A percentile compares a stretch with the other conserved stretches of the same genome.
Conservation (phyloP, 1,140 invertebrate genomes). For the Lepidurus apus region DNA sequence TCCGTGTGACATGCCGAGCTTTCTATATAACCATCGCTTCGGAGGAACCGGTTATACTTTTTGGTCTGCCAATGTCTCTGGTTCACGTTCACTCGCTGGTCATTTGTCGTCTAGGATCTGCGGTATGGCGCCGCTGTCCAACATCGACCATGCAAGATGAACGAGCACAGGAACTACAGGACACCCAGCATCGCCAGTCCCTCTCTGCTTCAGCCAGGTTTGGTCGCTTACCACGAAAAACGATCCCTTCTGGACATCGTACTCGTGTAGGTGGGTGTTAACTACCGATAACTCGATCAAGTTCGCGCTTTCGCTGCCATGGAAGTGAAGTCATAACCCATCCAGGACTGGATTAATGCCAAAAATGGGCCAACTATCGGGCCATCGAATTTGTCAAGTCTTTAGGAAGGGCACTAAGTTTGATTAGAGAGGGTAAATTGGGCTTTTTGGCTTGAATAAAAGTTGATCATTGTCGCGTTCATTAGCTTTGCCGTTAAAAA, state of each 20-base stretch:
- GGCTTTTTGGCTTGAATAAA: neutral
- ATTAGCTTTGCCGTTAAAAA: conserved; percentile 2
- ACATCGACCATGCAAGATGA: conserved; percentile 17
- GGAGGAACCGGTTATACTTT: neutral
- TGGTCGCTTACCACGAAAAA: neutral
- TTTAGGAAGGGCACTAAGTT: neutral
- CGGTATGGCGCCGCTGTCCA: conserved; percentile 20
- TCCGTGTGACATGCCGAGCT: conserved; percentile 4
- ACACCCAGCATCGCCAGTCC: conserved; percentile 8
- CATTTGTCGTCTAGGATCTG: conserved; percentile 21
- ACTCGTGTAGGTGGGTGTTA: neutral
- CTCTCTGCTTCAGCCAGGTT: neutral
- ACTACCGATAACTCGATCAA: neutral
- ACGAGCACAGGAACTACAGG: conserved; percentile 20
- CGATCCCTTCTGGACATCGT: neutral
- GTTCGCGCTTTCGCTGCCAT: too few relatives aligned
- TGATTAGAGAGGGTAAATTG: neutral
- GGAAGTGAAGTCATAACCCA: too few relatives aligned
- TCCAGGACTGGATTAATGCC: neutral
- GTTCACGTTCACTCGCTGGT: conserved; percentile 13
- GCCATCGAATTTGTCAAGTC: neutral
- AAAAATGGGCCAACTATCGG: neutral
- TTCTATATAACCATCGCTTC: neutral
- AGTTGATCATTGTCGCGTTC: conserved; percentile 19
- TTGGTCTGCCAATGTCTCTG: conserved; percentile 7